phyloP scores from a whole-genome alignment of 2,113 vertebrate genomes.

The Sander lucioperca region DNA sequence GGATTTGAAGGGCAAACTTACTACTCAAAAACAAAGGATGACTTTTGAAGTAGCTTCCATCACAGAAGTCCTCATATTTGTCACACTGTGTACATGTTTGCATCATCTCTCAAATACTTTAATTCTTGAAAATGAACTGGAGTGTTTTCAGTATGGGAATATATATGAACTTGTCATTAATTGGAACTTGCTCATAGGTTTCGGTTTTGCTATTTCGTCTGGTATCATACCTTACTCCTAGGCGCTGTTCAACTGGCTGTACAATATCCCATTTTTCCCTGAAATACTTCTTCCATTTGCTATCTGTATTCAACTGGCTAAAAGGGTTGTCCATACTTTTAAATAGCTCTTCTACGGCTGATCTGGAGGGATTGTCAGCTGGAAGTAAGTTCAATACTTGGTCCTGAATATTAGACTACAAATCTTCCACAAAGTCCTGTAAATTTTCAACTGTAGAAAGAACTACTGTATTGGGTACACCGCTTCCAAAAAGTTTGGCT shows the following conservation, averaged over 20 bases:
- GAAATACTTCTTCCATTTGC: not conserved
- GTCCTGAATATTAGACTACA: not conserved
- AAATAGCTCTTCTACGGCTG: not conserved
- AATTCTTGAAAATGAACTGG: not conserved
- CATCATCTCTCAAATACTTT: not conserved
- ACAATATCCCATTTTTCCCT: not conserved
- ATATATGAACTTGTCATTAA: not conserved
- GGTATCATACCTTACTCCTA: not conserved
- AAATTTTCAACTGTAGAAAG: conserved; percentile 1
- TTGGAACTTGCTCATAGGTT: not conserved
- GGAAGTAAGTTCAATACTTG: not conserved
- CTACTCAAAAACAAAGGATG: not conserved
- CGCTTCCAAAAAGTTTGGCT: not conserved
- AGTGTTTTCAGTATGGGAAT: not conserved
- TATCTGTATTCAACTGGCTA: not conserved
- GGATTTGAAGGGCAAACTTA: not conserved
- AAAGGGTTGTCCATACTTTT: not conserved
- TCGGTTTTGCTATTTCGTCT: not conserved
- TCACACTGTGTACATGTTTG: not conserved
- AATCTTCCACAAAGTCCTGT: not conserved
- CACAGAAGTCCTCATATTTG: not conserved
- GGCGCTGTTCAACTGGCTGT: not conserved
- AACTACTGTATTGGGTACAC: not conserved
- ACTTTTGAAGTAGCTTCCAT: not conserved
- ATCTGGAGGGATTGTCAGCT: not conserved